Conservation (phyloP, 2,888 invertebrate species). For the Trissoscelio sp. region DNA sequence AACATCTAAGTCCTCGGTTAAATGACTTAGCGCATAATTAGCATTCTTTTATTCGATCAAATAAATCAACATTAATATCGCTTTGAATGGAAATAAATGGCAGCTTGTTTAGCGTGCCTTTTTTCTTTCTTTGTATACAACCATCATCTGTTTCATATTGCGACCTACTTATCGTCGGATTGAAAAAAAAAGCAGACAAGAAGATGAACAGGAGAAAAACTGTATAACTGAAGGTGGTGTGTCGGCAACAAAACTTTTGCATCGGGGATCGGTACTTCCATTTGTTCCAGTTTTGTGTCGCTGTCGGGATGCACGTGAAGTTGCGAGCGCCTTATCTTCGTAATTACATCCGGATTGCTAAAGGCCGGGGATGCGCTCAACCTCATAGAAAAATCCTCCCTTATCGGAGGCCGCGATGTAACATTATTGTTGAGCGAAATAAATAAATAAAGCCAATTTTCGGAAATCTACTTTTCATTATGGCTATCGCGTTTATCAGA, state of each 20-base stretch:
- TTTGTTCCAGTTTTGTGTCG: conserved; percentile 52
- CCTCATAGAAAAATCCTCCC: conserved; percentile 26
- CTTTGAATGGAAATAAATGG: conserved; percentile 8
- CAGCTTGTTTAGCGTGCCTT: background rate
- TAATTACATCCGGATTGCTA: conserved; percentile 58
- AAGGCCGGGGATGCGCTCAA: conserved; percentile 6
- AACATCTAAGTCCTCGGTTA: background rate
- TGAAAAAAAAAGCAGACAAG: conserved; percentile 29
- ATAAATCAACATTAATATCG: conserved; percentile 33
- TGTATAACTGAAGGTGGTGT: conserved; percentile 24
- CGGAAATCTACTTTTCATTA: conserved; percentile 28
- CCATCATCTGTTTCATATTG: conserved; percentile 32
- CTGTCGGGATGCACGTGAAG: conserved; percentile 40
- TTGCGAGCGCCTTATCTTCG: conserved; percentile 49
- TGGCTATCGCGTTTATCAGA: conserved; percentile 3
- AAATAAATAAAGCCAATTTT: conserved; percentile 37
- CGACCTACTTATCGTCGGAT: conserved; percentile 50
- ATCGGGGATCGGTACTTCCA: conserved; percentile 31
- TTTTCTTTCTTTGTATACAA: background rate
- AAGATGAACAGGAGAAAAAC: conserved; percentile 12
- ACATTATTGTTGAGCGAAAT: conserved; percentile 29
- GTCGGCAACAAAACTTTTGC: conserved; percentile 47
- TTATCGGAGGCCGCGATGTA: conserved; percentile 7
- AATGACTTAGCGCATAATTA: conserved; percentile 16
- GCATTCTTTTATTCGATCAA: conserved; percentile 1